Conservation (phyloP, 92 coral and sea anemone species). For the Bergia sp. region DNA sequence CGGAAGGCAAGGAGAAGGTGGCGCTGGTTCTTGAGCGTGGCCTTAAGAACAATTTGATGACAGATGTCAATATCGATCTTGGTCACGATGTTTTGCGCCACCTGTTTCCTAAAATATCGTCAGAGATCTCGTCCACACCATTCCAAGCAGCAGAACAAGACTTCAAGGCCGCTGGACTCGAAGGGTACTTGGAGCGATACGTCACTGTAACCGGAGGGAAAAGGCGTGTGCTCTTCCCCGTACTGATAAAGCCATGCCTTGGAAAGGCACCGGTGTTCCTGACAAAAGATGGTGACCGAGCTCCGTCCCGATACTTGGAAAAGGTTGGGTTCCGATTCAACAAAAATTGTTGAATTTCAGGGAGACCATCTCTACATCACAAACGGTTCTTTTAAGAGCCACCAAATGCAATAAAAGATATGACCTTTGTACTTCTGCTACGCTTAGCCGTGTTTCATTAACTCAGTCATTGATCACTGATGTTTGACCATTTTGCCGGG, state of each 20-base stretch:
- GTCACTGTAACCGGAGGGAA: slow-evolving; percentile 47
- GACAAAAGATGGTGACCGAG: neutral
- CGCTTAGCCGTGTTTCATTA: no score
- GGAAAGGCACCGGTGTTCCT: slow-evolving; percentile 58
- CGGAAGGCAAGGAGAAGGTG: neutral
- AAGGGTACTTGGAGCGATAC: slow-evolving; percentile 34
- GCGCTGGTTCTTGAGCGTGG: slow-evolving; percentile 7
- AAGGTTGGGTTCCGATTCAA: neutral
- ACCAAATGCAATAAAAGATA: no score
- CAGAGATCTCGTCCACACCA: slow-evolving; percentile 34
- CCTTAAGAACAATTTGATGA: neutral
- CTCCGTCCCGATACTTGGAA: neutral
- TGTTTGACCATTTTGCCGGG: no score
- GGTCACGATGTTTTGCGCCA: slow-evolving; percentile 7
- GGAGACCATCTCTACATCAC: no score
- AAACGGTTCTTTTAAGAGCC: slow-evolving; percentile 56
- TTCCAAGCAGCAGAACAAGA: slow-evolving; percentile 43
- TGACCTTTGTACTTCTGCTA: no score
- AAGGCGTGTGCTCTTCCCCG: slow-evolving; percentile 41
- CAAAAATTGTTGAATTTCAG: slow-evolving; percentile 6
- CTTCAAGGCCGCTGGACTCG: slow-evolving; percentile 47
- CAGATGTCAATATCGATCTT: slow-evolving; percentile 11
- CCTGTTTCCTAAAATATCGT: slow-evolving; percentile 31
- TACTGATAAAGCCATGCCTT: slow-evolving; percentile 32
- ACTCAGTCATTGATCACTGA: no score